phyloP scores from a whole-genome alignment of 2,797 vertebrate species.

The Halcyon smyrnensis region DNA sequence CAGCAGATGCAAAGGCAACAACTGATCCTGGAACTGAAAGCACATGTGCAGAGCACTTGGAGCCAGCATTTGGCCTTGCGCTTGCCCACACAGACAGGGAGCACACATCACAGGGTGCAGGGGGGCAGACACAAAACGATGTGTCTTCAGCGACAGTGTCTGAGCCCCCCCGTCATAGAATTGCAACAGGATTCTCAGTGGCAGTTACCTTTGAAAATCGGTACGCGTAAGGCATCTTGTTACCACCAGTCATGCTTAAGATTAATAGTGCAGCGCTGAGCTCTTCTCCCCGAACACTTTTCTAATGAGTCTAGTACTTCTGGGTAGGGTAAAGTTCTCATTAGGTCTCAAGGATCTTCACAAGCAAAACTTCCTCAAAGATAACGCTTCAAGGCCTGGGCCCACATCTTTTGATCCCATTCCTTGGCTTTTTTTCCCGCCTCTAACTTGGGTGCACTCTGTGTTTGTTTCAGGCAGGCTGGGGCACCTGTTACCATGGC shows the following conservation, averaged over 20 bases:
- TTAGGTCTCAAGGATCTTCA: conserved; percentile 41
- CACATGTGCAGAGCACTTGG: not conserved
- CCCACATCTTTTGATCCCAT: not conserved
- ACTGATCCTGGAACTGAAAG: not conserved
- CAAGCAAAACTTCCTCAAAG: conserved; percentile 51
- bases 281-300: not conserved
- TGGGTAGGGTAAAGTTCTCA: conserved; percentile 34
- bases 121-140: not conserved
- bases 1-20: not conserved
- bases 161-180: not conserved
- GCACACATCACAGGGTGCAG: not conserved
- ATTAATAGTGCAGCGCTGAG: conserved; percentile 24
- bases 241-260: conserved; percentile 18
- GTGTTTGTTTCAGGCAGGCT: conserved; percentile 25
- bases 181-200: not conserved
- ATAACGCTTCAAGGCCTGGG: not conserved
- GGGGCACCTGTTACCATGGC: conserved; percentile 53
- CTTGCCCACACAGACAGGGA: not conserved
- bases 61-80: not conserved
- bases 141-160: not conserved
- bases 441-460: conserved; percentile 6
- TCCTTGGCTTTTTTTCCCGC: conserved; percentile 29
- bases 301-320: conserved; percentile 42
- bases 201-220: conserved; percentile 17
- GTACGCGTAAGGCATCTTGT: not conserved